Conservation (phyloP, 2,888 invertebrate species). For the Drosophila cracens region DNA sequence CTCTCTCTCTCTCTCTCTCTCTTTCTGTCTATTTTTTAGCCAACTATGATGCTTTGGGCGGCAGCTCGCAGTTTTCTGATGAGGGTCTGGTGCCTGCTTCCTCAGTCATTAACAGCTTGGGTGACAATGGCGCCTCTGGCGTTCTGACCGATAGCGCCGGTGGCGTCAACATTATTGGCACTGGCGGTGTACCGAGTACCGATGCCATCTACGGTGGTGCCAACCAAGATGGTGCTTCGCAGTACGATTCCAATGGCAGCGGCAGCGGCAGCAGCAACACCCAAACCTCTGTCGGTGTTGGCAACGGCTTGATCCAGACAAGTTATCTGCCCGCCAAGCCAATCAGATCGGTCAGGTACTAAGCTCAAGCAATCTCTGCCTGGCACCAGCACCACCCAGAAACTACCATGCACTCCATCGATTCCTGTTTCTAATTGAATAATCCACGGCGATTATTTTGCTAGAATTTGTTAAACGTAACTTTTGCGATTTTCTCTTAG, state of each 20-base stretch:
- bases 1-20: neutral
- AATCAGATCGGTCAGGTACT: slow-evolving; percentile 50
- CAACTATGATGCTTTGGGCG: slow-evolving; percentile 83
- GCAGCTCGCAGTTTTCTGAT: slow-evolving; percentile 72
- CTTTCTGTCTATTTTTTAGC: slow-evolving; percentile 49
- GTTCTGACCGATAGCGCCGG: slow-evolving; percentile 54
- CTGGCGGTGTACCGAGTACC: slow-evolving; percentile 57
- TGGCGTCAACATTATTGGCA: slow-evolving; percentile 58
- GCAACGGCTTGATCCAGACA: slow-evolving; percentile 47
- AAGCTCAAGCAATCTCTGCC: neutral
- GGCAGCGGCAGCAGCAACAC: slow-evolving; percentile 44
- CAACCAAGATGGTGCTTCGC: neutral
- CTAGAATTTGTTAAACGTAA: slow-evolving; percentile 46
- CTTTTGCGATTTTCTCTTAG: slow-evolving; percentile 59
- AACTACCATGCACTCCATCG: slow-evolving; percentile 8
- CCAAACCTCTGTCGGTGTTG: slow-evolving; percentile 14
- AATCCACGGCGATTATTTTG: slow-evolving; percentile 36
- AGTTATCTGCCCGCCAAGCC: slow-evolving; percentile 74
- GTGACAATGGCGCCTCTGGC: slow-evolving; percentile 68
- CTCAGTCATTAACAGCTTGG: slow-evolving; percentile 80
- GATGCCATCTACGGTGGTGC: slow-evolving; percentile 2
- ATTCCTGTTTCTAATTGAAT: slow-evolving; percentile 41
- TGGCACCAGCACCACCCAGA: slow-evolving; percentile 10
- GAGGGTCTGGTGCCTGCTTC: slow-evolving; percentile 81
- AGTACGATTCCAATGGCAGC: slow-evolving; percentile 22